Evolutionary conservation across 1,140 invertebrate species (phyloP).

Genomic region (Saccostrea glomerata): DNA sequence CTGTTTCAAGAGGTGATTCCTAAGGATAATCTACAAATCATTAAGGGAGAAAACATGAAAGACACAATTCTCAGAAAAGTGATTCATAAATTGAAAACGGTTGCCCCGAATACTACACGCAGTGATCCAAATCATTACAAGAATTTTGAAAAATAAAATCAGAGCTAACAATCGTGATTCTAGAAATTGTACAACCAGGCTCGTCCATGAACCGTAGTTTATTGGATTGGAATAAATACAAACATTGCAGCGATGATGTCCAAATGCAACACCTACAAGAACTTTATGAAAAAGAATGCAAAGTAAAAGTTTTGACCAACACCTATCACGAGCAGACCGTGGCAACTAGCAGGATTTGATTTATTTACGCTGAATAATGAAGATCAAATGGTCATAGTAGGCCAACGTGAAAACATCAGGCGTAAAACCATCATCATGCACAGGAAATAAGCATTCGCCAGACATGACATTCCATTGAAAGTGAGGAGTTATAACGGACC

Average conservation of each 20-base stretch:
- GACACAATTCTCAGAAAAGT: no score
- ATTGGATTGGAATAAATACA: not conserved
- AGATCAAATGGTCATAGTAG: conserved; percentile 33
- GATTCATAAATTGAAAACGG: no score
- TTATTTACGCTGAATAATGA: conserved; percentile 42
- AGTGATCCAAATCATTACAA: no score
- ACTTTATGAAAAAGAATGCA: not conserved
- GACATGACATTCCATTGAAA: conserved; percentile 56
- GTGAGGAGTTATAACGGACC: conserved; percentile 74
- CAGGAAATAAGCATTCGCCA: conserved; percentile 44
- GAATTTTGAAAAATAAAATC: no score
- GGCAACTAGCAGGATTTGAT: conserved; percentile 62
- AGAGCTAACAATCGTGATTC: no score
- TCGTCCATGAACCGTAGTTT: no score
- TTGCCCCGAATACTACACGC: not conserved
- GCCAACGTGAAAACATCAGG: not conserved
- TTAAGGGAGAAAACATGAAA: no score
- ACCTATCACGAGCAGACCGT: conserved; percentile 23
- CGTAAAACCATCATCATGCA: no score
- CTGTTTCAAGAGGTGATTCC: not conserved
- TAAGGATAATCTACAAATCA: not conserved
- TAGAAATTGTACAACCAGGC: no score
- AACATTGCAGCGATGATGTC: not conserved
- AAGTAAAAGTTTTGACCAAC: not conserved
- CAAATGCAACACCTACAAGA: not conserved